Base-by-base conservation (phyloP, 2,797 vertebrate species). In the Setipinna tenuifilis region DNA sequence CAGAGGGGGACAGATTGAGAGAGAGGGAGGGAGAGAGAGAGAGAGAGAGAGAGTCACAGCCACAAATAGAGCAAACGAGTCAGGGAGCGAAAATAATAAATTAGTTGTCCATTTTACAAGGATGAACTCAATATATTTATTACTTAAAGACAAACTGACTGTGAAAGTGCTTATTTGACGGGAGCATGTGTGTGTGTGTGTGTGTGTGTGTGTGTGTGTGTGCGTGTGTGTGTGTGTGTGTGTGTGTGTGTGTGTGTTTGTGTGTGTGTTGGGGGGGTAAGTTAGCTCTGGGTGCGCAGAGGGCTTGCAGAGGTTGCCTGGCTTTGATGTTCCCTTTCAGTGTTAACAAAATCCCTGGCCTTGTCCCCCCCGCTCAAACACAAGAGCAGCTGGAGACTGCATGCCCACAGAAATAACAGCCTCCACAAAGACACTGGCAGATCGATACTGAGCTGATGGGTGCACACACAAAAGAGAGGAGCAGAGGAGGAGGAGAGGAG, bases 131-230 rank as follows among this genome's bases (percentile, higher is more conserved):
- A 98, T 97, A 96, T 97, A 98, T 98, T 97, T 97, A 97, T 98
- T 98, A 98, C 98, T 98, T 98, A 98, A 97, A 98, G 97, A 95
- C 97, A 98, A 98, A 98, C 97, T 96, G 97, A 96, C 96, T 98
- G 97, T 98, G 97, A 98, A 98, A 97, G 97, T 96, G 95, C 96
- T 97, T 95, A 95, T 97, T 97, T 97, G 96, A 96, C 92, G 95
- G 97, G 95, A 96, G 71, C 2, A 41, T 9, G 46, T 48, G 46
- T 48, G 46, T 48, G 46, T 48, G 46, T 48, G 46, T 48, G 46
- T 10, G 46, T 48, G 46, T 48, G 46, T 48, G 46, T 48, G 46
- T 48, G 46, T 48, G 46, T 48, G 46, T 54, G 50, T 54, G 50
- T 54, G 50, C 9, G 50, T 54, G 50, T 54, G 50, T 54, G 50